Conservation (phyloP, 1,140 invertebrate species). For the Pseudomyrmex concolor region DNA sequence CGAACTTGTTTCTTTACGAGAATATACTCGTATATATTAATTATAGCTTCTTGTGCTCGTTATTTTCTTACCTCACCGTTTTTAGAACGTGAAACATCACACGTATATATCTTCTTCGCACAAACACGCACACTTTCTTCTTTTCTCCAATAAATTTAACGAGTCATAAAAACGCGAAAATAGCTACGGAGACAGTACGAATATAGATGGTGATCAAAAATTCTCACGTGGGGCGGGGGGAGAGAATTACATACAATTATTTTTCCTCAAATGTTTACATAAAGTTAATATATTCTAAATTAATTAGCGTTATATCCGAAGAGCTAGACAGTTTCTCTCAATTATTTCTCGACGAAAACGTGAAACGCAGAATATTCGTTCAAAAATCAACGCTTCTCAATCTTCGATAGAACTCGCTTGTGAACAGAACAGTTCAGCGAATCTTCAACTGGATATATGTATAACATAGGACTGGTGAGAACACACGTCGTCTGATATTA, state of each 20-base stretch:
- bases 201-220: background rate
- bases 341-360: background rate
- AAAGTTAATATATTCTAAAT: background rate
- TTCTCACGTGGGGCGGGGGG: too few relatives aligned
- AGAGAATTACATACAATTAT: background rate
- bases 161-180: background rate
- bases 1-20: background rate
- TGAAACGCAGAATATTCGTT: background rate
- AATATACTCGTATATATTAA: too few relatives aligned
- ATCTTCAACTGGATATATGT: background rate
- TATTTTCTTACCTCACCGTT: too few relatives aligned
- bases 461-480: constrained; percentile 4
- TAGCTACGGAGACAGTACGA: background rate
- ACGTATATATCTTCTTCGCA: background rate
- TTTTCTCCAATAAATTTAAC: background rate
- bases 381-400: background rate
- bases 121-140: background rate
- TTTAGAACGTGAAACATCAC: background rate
- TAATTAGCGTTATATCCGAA: background rate
- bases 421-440: background rate
- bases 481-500: constrained; percentile 35
- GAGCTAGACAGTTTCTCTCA: background rate
- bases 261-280: constrained; percentile 7
- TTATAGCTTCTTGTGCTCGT: too few relatives aligned
- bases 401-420: constrained; percentile 1